Base-by-base conservation (phyloP, 2,888 invertebrate species). In the Cataglyphis cursor region DNA sequence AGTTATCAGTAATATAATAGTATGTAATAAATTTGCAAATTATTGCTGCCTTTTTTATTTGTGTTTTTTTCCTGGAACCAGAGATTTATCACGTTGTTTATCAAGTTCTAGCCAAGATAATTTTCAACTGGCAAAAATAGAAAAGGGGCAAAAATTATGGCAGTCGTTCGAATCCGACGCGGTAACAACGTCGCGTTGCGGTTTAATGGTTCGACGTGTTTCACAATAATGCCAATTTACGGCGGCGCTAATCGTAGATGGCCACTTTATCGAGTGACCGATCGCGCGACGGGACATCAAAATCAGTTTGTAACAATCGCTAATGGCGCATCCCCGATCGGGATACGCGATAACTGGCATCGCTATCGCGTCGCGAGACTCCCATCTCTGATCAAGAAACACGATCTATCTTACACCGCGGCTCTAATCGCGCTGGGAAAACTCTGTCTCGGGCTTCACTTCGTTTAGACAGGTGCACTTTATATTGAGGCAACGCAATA, bases 271-370 rank as follows among this genome's bases (percentile, higher is more conserved):
- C 75, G 73, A 54, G 44, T 54, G 70, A 65, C 31, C 21, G 66
- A 78, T 68, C 85, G 65, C 72, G 75, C 66, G 65, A 76, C 81
- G 74, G 59, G 51, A 81, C 80, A 80, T 74, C 84, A 85, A 87
- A 89, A 83, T 88, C 66, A 85, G 84, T 78, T 73, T 68, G 72
- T 86, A 82, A 87, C 87, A 87, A 87, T 87, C 80, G 64, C 68
- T 85, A 87, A 85, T 85, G 81, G 85, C 68, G 62, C 86, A 81
- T 74, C 76, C 62, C 21, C 87, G 87, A 84, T 88, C 73, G 80
- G 66, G 70, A 48, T 61, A 24, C 57, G 41, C 44, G 88, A 84
- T 86, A 86, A 44, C 59, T 51, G 35, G 35, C 18, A 70, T 57
- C 76, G 51, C 24, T 24, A 51, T 62, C 51, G 66, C 51, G 38